phyloP scores from a whole-genome alignment of 1,140 invertebrate genomes.

The Adelges cooleyi region DNA sequence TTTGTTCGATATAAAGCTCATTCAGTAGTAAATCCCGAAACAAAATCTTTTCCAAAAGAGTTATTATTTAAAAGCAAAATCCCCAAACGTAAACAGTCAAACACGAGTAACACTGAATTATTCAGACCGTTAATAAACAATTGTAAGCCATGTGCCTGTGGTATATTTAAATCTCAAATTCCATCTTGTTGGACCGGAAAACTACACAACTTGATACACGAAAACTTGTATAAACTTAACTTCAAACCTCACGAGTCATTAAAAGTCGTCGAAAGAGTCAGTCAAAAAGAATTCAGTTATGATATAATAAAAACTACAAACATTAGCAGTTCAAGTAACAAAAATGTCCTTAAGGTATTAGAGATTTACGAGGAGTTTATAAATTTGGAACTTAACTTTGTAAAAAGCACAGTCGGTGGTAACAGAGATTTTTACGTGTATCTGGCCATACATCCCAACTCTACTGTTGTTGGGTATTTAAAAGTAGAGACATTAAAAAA shows the following conservation, averaged over 20 bases:
- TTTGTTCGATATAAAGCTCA: background rate
- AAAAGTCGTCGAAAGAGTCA: background rate
- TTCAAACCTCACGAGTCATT: background rate
- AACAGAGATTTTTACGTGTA: background rate
- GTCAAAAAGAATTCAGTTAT: background rate
- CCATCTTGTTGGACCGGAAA: background rate
- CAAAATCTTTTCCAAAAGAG: background rate
- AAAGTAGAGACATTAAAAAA: background rate
- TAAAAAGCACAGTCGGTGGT: background rate
- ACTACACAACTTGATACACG: background rate
- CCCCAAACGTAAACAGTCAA: background rate
- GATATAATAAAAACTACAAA: background rate
- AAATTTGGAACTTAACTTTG: background rate
- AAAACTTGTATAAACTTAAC: conserved; percentile 1
- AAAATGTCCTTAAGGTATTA: background rate
- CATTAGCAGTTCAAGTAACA: background rate
- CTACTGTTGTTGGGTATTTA: background rate
- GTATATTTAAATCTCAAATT: conserved; percentile 17
- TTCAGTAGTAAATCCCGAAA: background rate
- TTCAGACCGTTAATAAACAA: background rate
- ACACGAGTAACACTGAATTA: too few relatives aligned
- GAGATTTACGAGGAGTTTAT: background rate
- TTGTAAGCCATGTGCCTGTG: conserved; percentile 3
- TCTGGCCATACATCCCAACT: background rate
- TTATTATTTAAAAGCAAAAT: background rate